phyloP scores from a whole-genome alignment of 2,888 invertebrate genomes.

The Drosophila longiperda region DNA sequence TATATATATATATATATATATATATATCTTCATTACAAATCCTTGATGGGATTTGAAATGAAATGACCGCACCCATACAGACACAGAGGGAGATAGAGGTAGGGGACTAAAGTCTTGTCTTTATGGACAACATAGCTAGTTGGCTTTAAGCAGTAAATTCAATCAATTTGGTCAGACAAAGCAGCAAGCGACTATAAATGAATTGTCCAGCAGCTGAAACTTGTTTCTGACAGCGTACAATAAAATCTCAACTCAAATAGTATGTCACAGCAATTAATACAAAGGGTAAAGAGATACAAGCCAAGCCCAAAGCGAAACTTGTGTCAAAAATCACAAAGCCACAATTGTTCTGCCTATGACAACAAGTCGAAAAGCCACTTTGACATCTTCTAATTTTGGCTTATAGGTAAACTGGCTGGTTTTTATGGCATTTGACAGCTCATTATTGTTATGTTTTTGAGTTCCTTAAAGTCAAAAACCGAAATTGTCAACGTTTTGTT shows the following conservation, averaged over 20 bases:
- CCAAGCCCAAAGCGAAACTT: background rate
- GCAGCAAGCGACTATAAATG: slow-evolving; percentile 24
- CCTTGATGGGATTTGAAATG: slow-evolving; percentile 74
- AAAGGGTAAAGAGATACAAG: slow-evolving; percentile 28
- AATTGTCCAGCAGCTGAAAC: slow-evolving; percentile 29
- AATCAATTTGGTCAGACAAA: slow-evolving; percentile 69
- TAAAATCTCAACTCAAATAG: slow-evolving; percentile 73
- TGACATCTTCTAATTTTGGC: background rate
- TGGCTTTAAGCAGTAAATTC: slow-evolving; percentile 80
- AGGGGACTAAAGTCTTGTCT: slow-evolving; percentile 27
- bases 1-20: slow-evolving; percentile 26
- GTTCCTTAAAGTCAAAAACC: slow-evolving; percentile 5
- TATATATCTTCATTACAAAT: slow-evolving; percentile 73
- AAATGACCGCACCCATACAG: slow-evolving; percentile 52
- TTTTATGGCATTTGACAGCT: slow-evolving; percentile 33
- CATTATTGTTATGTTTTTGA: background rate
- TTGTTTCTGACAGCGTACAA: slow-evolving; percentile 53
- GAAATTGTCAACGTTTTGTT: slow-evolving; percentile 30
- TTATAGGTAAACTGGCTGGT: slow-evolving; percentile 17
- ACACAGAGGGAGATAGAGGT: slow-evolving; percentile 25
- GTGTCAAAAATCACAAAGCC: slow-evolving; percentile 39
- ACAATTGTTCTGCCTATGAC: slow-evolving; percentile 22
- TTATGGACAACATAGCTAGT: slow-evolving; percentile 41
- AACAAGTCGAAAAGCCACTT: slow-evolving; percentile 32
- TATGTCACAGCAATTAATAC: slow-evolving; percentile 80